phyloP scores from a whole-genome alignment of 1,140 invertebrate genomes.

The Melipona quadrifasciata region DNA sequence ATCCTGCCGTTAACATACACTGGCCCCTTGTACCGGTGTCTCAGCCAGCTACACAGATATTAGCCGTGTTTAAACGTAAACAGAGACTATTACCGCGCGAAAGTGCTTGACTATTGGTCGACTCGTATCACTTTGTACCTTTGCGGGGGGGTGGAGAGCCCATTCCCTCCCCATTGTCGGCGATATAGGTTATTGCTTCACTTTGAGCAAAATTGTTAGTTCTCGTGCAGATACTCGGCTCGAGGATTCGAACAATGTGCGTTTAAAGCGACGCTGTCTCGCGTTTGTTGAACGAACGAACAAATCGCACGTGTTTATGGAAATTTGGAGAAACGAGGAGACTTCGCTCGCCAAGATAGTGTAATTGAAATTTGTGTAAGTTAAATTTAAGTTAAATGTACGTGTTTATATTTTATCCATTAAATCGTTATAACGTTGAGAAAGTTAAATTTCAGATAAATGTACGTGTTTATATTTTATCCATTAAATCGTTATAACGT shows the following conservation, averaged over 20 bases:
- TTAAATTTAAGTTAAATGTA: no score
- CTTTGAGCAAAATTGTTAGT: neutral
- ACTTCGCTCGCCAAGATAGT: no score
- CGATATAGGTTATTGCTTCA: neutral
- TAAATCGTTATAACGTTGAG: no score
- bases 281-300: no score
- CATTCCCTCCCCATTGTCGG: neutral
- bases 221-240: neutral
- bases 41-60: neutral
- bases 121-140: neutral
- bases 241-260: neutral
- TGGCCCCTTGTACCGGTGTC: neutral
- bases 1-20: constrained; percentile 17
- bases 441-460: no score
- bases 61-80: neutral
- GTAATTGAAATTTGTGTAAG: no score
- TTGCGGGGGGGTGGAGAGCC: neutral
- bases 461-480: no score
- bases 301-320: no score
- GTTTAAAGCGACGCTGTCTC: neutral
- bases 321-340: no score
- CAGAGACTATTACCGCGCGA: neutral
- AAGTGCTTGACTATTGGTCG: neutral
- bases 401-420: no score
- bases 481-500: no score